Percentiles rank a stretch among this genome's conserved stretches.
These are phyloP conservation scores for Orthosia gracilis DNA, from an alignment of 2,888 invertebrate genomes.

Conservation along the genomic window DNA sequence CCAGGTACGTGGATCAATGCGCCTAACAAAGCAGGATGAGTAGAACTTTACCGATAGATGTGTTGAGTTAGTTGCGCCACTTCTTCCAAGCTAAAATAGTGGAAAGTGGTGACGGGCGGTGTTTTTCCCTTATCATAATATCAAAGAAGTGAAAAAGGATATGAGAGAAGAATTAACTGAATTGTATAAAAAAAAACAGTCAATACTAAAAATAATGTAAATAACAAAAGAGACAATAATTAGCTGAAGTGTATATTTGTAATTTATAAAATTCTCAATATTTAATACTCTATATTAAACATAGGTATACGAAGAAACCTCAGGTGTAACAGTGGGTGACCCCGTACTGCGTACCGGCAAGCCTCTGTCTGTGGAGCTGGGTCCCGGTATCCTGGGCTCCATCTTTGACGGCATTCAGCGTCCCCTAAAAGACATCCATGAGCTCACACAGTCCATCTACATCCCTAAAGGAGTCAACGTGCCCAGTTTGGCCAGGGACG, in stretches of 20 bases:
- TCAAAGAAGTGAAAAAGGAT: no score
- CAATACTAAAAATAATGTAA: no score
- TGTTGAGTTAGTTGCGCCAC: no score
- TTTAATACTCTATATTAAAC: neutral
- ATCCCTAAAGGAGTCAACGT: slow-evolving; percentile 99
- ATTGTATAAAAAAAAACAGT: neutral
- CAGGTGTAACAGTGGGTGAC: slow-evolving; percentile 99
- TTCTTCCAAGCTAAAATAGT: no score
- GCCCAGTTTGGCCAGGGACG: slow-evolving; percentile 96
- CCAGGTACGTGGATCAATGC: slow-evolving; percentile 93
- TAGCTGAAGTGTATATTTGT: neutral
- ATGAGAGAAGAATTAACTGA: neutral
- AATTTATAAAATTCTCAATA: neutral
- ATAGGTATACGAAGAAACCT: slow-evolving; percentile 98
- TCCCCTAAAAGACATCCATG: slow-evolving; percentile 98
- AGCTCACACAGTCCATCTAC: slow-evolving; percentile 98
- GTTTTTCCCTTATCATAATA: no score
- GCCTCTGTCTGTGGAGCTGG: slow-evolving; percentile 99
- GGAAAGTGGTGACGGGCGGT: no score
- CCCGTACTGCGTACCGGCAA: slow-evolving; percentile 99
- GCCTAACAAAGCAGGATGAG: neutral
- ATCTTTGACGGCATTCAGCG: slow-evolving; percentile 99
- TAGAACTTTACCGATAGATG: neutral
- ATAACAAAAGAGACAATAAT: no score
- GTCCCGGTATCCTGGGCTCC: slow-evolving; percentile 99